A percentile compares a stretch with the other conserved stretches of the same genome.
These are phyloP conservation scores for Arctocebus calabarensis DNA, from an alignment of 2,797 vertebrate genomes.

Conservation along the genomic window DNA sequence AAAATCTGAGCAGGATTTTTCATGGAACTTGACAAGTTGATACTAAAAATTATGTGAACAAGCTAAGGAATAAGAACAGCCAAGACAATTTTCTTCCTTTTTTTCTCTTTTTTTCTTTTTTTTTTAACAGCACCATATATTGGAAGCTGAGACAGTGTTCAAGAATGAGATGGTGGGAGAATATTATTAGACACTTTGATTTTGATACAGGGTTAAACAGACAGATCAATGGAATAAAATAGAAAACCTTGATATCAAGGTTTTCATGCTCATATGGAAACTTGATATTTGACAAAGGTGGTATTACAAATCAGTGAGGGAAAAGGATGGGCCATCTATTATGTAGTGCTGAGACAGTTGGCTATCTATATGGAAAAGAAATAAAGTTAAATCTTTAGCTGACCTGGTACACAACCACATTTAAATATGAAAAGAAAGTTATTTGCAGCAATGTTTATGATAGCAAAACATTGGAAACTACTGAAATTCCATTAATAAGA, in stretches of 20 bases:
- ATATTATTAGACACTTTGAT: neutral
- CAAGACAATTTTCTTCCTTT: neutral
- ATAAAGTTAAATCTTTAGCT: neutral
- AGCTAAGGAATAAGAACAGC: neutral
- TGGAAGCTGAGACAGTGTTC: neutral
- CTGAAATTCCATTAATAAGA: slow-evolving; percentile 8
- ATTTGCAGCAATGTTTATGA: neutral
- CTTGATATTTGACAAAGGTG: neutral
- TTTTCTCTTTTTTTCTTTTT: neutral
- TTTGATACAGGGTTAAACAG: neutral
- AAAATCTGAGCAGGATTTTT: neutral
- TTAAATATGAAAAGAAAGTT: slow-evolving; percentile 12
- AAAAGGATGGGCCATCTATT: neutral
- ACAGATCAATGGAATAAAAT: neutral
- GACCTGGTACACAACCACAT: neutral
- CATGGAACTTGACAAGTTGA: neutral
- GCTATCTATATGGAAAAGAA: neutral
- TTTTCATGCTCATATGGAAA: neutral
- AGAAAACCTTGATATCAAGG: neutral
- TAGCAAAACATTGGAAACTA: neutral
- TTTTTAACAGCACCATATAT: neutral
- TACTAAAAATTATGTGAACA: slow-evolving; percentile 3
- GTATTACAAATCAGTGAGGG: neutral
- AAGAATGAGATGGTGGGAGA: neutral
- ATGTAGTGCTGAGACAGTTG: neutral